Evolutionary conservation across 2,797 vertebrate species (phyloP), one percentile per base, ranked within the genome.

Genomic region (Poeciliopsis turneri): DNA sequence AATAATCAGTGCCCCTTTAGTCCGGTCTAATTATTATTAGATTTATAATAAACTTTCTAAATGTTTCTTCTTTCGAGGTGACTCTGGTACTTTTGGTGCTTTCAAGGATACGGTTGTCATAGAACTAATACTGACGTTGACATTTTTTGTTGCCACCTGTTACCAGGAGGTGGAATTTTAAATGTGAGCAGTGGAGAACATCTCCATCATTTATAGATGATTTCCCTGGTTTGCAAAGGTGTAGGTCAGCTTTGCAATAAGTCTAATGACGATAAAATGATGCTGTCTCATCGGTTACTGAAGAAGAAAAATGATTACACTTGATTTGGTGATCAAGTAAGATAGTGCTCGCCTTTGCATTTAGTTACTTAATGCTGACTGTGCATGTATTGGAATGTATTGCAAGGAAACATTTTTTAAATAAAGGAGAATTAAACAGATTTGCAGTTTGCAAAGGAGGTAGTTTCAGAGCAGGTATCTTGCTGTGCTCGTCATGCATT

Each of bases 271-370:
- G 43, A 57, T 13, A 6, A 36, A 47, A 78, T 76, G 9, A 55
- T 39, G 75, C 81, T 75, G 61, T 53, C 30, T 15, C 4, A 5
- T 64, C 30, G 70, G 74, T 78, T 46, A 49, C 41, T 73, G 39
- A 75, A 61, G 69, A 43, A 81, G 47, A 28, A 86, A 79, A 83
- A 78, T 39, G 11, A 59, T 74, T 81, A 72, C 66, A 64, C 59
- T 79, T 86, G 79, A 90, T 85, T 80, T 64, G 16, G 0, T 80
- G 73, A 86, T 89, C 84, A 73, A 64, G 81, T 69, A 64, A 36
- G 77, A 49, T 45, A 28, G 2, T 12, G 12, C 43, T 74, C 25
- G 71, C 82, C 84, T 74, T 81, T 36, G 80, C 81, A 74, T 77
- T 74, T 86, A 86, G 85, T 82, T 82, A 41, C 66, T 53, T 13